Evolutionary conservation across 1,140 invertebrate species (phyloP).

Genomic region (Achroia grisella): DNA sequence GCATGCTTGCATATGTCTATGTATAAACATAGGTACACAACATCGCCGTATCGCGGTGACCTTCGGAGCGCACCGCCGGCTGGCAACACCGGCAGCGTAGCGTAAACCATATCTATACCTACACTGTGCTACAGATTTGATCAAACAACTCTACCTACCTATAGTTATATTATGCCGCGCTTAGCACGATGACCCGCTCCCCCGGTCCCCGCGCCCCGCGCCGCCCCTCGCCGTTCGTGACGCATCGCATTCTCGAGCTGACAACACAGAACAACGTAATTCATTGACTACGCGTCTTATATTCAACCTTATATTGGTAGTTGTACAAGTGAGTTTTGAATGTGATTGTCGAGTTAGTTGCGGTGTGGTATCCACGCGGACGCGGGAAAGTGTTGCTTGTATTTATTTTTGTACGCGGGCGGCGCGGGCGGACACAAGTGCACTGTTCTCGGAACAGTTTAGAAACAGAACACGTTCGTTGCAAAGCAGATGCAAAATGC

Average conservation of each 20-base stretch:
- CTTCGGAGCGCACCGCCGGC: constrained; percentile 36
- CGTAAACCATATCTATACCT: constrained; percentile 20
- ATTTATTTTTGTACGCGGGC: constrained; percentile 41
- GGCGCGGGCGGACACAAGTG: constrained; percentile 38
- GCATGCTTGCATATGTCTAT: too few relatives aligned
- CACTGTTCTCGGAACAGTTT: constrained; percentile 45
- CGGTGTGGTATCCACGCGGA: background rate
- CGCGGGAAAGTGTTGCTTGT: constrained; percentile 33
- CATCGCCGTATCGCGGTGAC: constrained; percentile 31
- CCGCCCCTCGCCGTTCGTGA: constrained; percentile 34
- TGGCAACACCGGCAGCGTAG: constrained; percentile 41
- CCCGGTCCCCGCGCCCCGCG: constrained; percentile 8
- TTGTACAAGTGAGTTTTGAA: constrained; percentile 1
- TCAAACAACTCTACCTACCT: constrained; percentile 16
- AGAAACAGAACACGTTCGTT: constrained; percentile 8
- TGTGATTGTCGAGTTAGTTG: background rate
- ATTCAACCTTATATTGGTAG: constrained; percentile 5
- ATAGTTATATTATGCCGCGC: constrained; percentile 14
- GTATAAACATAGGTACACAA: too few relatives aligned
- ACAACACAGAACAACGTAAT: constrained; percentile 17
- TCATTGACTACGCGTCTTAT: background rate
- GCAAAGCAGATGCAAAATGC: constrained; percentile 6
- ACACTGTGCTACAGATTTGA: constrained; percentile 17
- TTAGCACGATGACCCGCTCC: constrained; percentile 53
- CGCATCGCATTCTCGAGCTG: constrained; percentile 28